Evolutionary conservation across 2,113 vertebrate genomes (phyloP).

Genomic region (Triplophysa dalaica): DNA sequence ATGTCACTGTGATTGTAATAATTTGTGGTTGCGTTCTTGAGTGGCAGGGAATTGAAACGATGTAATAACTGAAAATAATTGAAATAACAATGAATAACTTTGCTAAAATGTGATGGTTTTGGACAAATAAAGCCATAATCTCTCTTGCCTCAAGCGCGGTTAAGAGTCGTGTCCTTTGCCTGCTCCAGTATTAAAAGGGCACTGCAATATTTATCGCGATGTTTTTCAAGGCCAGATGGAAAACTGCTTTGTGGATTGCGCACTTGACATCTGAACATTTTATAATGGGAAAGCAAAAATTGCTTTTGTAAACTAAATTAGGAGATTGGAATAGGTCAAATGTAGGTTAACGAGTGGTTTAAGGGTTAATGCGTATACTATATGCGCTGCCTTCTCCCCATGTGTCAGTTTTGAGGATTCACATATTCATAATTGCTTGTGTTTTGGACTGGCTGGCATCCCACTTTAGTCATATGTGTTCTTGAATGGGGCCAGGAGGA

Average conservation of each 20-base stretch:
- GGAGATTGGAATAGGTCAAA: not conserved
- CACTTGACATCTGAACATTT: not conserved
- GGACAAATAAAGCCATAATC: not conserved
- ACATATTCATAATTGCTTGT: conserved; percentile 27
- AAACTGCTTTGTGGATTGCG: not conserved
- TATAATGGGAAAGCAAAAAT: conserved; percentile 3
- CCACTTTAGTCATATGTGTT: conserved; percentile 57
- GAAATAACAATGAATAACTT: not conserved
- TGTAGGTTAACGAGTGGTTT: not conserved
- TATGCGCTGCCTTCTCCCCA: not conserved
- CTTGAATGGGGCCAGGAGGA: conserved; percentile 61
- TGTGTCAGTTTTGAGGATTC: conserved; percentile 6
- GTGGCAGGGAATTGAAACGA: not conserved
- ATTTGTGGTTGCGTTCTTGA: not conserved
- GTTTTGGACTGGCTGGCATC: conserved; percentile 51
- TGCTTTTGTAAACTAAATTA: conserved; percentile 6
- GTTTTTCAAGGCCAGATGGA: not conserved
- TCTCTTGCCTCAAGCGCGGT: not conserved
- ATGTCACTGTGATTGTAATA: conserved; percentile 7
- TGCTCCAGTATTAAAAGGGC: conserved; percentile 21
- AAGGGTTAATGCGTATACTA: not conserved
- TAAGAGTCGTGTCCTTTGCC: conserved; percentile 1
- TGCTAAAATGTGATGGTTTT: conserved; percentile 5
- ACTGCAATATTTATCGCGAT: conserved; percentile 26
- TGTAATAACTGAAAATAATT: too few relatives aligned